Evolutionary conservation across 1,140 invertebrate genomes (phyloP), one percentile per base, ranked within the genome.

Genomic region (Scaptodrosophila lebanonensis): DNA sequence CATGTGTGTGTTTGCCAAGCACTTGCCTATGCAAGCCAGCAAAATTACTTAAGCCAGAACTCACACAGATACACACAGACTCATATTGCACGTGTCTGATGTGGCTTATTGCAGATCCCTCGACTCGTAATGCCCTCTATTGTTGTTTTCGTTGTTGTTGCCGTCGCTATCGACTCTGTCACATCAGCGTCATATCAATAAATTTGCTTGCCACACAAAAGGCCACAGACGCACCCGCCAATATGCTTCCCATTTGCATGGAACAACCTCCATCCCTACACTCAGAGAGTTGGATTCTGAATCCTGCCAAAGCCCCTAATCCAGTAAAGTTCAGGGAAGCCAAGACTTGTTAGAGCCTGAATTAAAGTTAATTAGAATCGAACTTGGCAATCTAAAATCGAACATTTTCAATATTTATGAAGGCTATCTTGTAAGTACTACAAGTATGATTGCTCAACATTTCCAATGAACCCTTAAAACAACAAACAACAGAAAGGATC

Each of bases 161-260:
- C n/a, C 32, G 18, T 27, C 17, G 7, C 44, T 43, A 27, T 49
- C 61, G 39, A 43, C 71, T 65, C 64, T 77, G 73, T 79, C 72
- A 68, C 73, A 77, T 77, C 73, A 72, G 64, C 73, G 64, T 77
- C 73, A 79, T 79, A 82, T 79, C 73, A 79, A 79, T 79, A 79
- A 79, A 79, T 79, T 73, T 82, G 56, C 60, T 66, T 52, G 69
- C 43, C 69, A 33, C 56, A 79, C 64, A 79, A 79, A 73, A 73
- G 75, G 68, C 54, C 59, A 68, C 68, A 59, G 27, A 9, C 27
- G 42, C n/a, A 43, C 43, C 29, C 18, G 40, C 35, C 50, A 25
- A 50, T 45, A 39, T 50, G 53, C 17, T 45, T 50, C 45, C 68
- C 73, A 77, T 79, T 82, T 77, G 54, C 75, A 73, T 68, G 54